Evolutionary conservation across 2,113 vertebrate genomes (phyloP), one percentile per base, ranked within the genome.

Genomic region (Stegastes partitus): DNA sequence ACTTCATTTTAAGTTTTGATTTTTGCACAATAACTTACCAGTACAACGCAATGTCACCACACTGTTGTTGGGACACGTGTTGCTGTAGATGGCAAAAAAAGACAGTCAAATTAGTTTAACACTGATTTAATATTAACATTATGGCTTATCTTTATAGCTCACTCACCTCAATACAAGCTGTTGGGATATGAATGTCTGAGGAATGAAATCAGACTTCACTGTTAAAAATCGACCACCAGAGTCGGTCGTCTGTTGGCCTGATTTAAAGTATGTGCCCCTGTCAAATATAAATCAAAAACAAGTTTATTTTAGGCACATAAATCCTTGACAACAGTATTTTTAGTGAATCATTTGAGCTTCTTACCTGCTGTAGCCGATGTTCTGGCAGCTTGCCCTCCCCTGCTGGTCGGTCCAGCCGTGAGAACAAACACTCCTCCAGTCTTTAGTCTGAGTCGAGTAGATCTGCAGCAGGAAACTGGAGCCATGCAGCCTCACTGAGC

Each of bases 391-490:
- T 0, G 80, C 65, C 15, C 59, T 53, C 22, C 84, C 87, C 45
- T 83, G 75, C 0, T 42, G 50, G 1, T 88, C 71, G 2, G 68
- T 85, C 91, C 91, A 94, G 25, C 81, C 77, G 0, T 75, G 76
- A 26, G 87, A 82, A 19, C 93, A 83, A 11, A 94, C 89, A 0
- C 23, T 37, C 54, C 71, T 91, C 89, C 93, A 94, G 56, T 39
- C 74, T 18, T 63, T 49, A 16, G 71, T 76, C 18, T 58, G 51
- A 23, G 81, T 19, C 0, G 65, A 89, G 87, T 87, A 93, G 26
- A 86, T 78, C 80, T 94, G 91, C 23, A 93, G 92, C 23, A 92
- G 69, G 80, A 89, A 92, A 18, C 59, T 77, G 45, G 91, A 71
- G 3, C 92, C 85, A 0, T 65, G 80, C 8, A 93, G 74, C 21